Conservation (phyloP, 2,797 vertebrate species). For the Clarias laeviceps region DNA sequence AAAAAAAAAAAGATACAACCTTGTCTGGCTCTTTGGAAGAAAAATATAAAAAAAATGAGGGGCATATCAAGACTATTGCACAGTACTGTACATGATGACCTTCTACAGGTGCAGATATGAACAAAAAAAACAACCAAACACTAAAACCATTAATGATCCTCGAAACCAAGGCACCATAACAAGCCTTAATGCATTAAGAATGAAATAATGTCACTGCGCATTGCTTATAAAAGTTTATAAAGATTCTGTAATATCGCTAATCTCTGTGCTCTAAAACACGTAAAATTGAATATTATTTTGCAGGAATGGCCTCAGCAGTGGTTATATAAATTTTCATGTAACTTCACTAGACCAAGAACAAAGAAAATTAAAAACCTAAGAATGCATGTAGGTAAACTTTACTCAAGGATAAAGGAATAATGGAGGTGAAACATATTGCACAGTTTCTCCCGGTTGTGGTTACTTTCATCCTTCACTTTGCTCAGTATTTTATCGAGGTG, state of each 20-base stretch:
- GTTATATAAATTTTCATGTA: neutral
- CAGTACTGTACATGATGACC: neutral
- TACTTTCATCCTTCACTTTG: neutral
- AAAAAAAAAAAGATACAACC: too few relatives aligned
- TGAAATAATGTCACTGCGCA: neutral
- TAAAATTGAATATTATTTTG: neutral
- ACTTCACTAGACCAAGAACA: neutral
- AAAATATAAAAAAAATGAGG: too few relatives aligned
- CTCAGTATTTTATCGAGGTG: neutral
- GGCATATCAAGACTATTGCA: too few relatives aligned
- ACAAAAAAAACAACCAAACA: neutral
- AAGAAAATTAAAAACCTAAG: neutral
- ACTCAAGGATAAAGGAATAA: too few relatives aligned
- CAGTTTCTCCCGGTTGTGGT: neutral
- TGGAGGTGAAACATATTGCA: neutral
- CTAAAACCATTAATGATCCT: neutral
- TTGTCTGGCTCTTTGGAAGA: too few relatives aligned
- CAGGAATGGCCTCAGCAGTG: neutral
- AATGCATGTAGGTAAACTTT: neutral
- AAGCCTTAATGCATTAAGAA: neutral
- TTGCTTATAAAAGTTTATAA: neutral
- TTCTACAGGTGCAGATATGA: neutral
- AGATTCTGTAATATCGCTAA: neutral
- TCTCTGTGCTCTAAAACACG: neutral
- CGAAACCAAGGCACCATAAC: neutral